These are phyloP conservation scores for Brachionus angularis DNA, from an alignment of 1,140 invertebrate species.

Conservation along the genomic window DNA sequence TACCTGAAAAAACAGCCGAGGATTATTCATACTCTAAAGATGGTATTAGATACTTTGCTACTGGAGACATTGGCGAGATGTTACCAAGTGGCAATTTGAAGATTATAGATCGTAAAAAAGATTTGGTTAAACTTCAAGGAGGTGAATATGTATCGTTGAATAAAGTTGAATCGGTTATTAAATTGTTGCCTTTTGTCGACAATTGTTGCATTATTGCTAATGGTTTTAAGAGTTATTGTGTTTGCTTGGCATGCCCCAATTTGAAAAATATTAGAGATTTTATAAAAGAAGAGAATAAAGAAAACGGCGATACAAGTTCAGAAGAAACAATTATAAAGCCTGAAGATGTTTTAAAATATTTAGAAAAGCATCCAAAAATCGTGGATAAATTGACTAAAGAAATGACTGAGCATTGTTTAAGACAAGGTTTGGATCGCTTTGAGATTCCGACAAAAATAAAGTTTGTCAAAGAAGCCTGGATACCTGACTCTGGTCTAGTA, in stretches of 20 bases:
- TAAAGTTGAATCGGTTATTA: conserved; percentile 67
- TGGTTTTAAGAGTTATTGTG: background rate
- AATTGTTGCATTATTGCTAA: conserved; percentile 36
- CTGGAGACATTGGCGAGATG: conserved; percentile 91
- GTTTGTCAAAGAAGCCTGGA: conserved; percentile 86
- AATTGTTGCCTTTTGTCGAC: conserved; percentile 1
- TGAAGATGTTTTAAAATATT: conserved; percentile 4
- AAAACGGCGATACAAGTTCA: background rate
- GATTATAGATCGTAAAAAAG: conserved; percentile 78
- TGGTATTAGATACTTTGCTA: conserved; percentile 82
- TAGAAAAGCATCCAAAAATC: background rate
- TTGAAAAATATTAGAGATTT: background rate
- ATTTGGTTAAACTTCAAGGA: conserved; percentile 90
- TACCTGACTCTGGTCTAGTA: conserved; percentile 85
- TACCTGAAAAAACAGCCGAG: conserved; percentile 66
- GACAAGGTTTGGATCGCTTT: conserved; percentile 66
- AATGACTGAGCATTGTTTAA: background rate
- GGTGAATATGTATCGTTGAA: conserved; percentile 93
- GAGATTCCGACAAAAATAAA: conserved; percentile 87
- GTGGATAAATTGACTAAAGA: conserved; percentile 10
- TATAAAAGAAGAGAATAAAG: background rate
- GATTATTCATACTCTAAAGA: conserved; percentile 52
- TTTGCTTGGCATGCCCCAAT: conserved; percentile 30
- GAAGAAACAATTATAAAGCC: background rate
- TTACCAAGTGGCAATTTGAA: conserved; percentile 84